A percentile compares a stretch with the other conserved stretches of the same genome.
phyloP scores from a whole-genome alignment of 2,888 invertebrate genomes.

The Melanargia galathea region DNA sequence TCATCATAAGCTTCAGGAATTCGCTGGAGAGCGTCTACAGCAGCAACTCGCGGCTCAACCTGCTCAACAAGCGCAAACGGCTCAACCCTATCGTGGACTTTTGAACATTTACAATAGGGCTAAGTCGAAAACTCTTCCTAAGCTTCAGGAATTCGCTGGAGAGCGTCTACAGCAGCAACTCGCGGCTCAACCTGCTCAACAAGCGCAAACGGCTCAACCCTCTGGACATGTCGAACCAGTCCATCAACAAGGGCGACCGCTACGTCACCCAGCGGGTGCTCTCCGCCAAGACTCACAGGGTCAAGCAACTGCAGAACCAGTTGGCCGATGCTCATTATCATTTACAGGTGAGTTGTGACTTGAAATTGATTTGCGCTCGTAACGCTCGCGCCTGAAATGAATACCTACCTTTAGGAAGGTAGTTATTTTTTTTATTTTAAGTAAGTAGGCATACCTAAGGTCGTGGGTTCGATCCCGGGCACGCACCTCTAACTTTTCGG shows the following conservation, averaged over 20 bases:
- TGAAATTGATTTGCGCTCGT: no score
- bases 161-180: slow-evolving; percentile 76
- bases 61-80: slow-evolving; percentile 68
- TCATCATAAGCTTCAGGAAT: slow-evolving; percentile 52
- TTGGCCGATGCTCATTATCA: slow-evolving; percentile 90
- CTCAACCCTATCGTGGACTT: no score
- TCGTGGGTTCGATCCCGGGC: no score
- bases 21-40: slow-evolving; percentile 75
- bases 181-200: slow-evolving; percentile 65
- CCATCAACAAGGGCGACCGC: slow-evolving; percentile 56
- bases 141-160: slow-evolving; percentile 67
- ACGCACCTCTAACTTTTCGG: no score
- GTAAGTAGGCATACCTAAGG: no score
- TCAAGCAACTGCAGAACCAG: slow-evolving; percentile 91
- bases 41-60: slow-evolving; percentile 69
- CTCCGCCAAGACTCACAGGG: slow-evolving; percentile 88
- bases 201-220: slow-evolving; percentile 70
- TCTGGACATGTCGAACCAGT: slow-evolving; percentile 57
- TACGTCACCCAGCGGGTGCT: slow-evolving; percentile 84
- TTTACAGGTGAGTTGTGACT: slow-evolving; percentile 84
- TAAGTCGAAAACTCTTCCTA: neutral
- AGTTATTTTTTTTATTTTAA: no score
- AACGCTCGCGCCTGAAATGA: no score
- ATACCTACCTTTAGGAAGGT: no score
- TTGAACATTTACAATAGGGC: neutral